Evolutionary conservation across 2,888 invertebrate genomes (phyloP).

Genomic region (Oxyteleia sp.): DNA sequence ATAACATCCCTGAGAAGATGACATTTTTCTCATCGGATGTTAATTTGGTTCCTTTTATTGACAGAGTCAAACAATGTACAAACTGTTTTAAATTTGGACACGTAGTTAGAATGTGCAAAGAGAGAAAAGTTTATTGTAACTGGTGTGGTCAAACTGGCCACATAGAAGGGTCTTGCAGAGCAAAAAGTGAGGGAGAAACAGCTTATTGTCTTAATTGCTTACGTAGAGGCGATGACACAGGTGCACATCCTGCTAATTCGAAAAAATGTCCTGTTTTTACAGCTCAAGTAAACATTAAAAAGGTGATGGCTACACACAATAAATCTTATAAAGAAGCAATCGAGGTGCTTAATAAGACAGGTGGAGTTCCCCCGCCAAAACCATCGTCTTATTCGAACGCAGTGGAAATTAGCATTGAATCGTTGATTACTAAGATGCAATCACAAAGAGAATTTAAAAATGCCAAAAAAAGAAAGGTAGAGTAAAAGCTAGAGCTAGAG

Average conservation of each 20-base stretch:
- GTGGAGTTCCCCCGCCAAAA: not conserved
- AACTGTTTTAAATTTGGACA: constrained; percentile 3
- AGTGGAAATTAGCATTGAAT: too few relatives aligned
- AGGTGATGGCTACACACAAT: constrained; percentile 1
- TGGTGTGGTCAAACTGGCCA: not conserved
- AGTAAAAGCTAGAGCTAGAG: too few relatives aligned
- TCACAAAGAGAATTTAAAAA: too few relatives aligned
- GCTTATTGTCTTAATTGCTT: too few relatives aligned
- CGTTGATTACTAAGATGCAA: too few relatives aligned
- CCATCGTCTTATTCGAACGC: not conserved
- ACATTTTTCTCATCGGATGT: not conserved
- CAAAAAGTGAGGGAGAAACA: not conserved
- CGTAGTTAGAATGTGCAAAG: not conserved
- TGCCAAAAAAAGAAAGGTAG: too few relatives aligned
- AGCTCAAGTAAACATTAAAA: not conserved
- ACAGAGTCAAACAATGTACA: not conserved
- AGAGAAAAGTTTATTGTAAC: not conserved
- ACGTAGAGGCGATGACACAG: too few relatives aligned
- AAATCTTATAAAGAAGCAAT: constrained; percentile 3
- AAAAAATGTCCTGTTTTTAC: not conserved
- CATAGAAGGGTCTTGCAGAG: not conserved
- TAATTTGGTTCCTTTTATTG: not conserved
- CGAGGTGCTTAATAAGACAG: not conserved
- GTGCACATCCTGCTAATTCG: not conserved
- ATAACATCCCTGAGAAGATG: not conserved